Conservation (phyloP, 2,888 invertebrate genomes). For the Chirona hameri region DNA sequence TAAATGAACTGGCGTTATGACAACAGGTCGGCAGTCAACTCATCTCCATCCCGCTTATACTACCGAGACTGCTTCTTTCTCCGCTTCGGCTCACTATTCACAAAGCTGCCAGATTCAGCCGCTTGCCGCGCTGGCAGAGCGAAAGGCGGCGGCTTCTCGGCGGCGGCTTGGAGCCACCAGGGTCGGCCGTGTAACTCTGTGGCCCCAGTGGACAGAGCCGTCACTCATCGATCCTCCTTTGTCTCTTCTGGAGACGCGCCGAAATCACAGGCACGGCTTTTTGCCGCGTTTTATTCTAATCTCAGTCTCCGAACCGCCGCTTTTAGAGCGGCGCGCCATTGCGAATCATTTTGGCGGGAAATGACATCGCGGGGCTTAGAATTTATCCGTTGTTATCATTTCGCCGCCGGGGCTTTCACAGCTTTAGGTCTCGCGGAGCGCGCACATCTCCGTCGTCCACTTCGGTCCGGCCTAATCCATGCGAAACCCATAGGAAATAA, state of each 20-base stretch:
- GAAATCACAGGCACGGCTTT: not conserved
- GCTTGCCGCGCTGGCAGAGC: no score
- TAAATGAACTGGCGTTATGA: no score
- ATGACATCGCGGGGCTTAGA: slow-evolving; percentile 7
- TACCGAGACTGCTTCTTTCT: no score
- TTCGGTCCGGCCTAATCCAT: slow-evolving; percentile 8
- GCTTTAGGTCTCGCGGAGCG: not conserved
- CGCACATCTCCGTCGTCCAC: not conserved
- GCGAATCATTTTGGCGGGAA: slow-evolving; percentile 4
- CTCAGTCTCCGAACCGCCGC: not conserved
- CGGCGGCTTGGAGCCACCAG: no score
- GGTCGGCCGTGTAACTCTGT: no score
- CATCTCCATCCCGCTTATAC: no score
- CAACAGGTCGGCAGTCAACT: no score
- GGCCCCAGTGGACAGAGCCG: not conserved
- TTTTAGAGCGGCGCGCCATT: slow-evolving; percentile 12
- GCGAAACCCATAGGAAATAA: slow-evolving; percentile 28
- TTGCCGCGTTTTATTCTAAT: slow-evolving; percentile 8
- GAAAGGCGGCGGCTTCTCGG: no score
- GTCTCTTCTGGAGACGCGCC: not conserved
- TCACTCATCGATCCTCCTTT: not conserved
- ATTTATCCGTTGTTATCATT: slow-evolving; percentile 28
- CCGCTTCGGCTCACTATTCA: no score
- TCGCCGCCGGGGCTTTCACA: slow-evolving; percentile 6
- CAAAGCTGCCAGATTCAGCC: no score